Evolutionary conservation across 2,888 invertebrate genomes (phyloP).

Genomic region (Seladonia tumulorum): DNA sequence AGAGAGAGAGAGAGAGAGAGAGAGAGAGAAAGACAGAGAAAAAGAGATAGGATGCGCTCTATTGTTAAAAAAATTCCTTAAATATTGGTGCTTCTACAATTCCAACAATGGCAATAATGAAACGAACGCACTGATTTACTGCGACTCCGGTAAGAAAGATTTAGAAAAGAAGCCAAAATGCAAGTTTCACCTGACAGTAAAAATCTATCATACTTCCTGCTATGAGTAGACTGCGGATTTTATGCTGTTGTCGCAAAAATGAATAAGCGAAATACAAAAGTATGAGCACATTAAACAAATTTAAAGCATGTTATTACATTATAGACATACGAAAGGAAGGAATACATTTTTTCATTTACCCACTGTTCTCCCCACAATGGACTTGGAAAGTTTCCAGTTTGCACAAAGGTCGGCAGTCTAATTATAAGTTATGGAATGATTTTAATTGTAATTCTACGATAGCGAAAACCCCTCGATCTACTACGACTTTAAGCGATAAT

Average conservation of each 20-base stretch:
- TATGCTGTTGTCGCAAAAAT: neutral
- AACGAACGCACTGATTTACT: constrained; percentile 51
- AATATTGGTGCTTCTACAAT: constrained; percentile 49
- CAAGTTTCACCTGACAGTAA: constrained; percentile 60
- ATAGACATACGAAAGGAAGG: neutral
- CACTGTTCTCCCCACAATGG: neutral
- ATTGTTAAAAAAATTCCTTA: constrained; percentile 26
- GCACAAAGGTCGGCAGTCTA: neutral
- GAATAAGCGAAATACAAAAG: neutral
- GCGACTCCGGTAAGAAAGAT: constrained; percentile 52
- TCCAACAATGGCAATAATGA: constrained; percentile 47
- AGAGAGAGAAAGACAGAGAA: neutral
- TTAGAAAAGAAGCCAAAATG: constrained; percentile 64
- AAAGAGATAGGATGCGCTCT: constrained; percentile 26
- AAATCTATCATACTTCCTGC: constrained; percentile 24
- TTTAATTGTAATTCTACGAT: neutral
- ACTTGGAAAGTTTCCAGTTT: constrained; percentile 1
- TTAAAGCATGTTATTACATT: neutral
- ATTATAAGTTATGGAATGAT: neutral
- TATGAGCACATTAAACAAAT: neutral
- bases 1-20: constrained; percentile 12
- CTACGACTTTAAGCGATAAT: constrained; percentile 24
- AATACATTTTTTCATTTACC: neutral
- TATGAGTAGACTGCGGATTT: neutral
- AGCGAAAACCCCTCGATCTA: neutral